phyloP scores from a whole-genome alignment of 1,140 invertebrate species.

The Pseudobourletiella spinata region DNA sequence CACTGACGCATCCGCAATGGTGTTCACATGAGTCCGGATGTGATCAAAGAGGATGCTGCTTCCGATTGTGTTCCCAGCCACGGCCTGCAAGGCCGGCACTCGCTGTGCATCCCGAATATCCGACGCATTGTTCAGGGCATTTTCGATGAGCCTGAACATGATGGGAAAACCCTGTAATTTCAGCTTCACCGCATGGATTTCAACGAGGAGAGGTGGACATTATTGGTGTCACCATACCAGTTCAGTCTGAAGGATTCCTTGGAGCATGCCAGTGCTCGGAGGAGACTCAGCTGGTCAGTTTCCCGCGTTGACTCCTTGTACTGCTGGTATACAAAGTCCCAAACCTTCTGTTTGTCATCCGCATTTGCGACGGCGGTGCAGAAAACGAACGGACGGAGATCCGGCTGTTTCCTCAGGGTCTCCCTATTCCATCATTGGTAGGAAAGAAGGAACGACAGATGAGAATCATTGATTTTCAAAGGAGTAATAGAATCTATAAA shows the following conservation, averaged over 20 bases:
- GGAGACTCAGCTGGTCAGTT: constrained; percentile 7
- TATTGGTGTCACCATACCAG: too few species aligned
- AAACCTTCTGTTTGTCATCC: constrained; percentile 57
- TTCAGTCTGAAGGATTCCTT: constrained; percentile 11
- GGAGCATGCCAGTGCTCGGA: constrained; percentile 21
- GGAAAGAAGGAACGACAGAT: not conserved
- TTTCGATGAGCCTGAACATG: constrained; percentile 21
- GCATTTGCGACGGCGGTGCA: constrained; percentile 67
- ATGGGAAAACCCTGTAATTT: too few species aligned
- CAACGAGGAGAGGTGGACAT: too few species aligned
- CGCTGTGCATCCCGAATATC: constrained; percentile 9
- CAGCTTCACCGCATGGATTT: too few species aligned
- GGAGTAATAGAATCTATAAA: not conserved
- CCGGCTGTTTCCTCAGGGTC: constrained; percentile 24
- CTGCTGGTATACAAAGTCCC: constrained; percentile 60
- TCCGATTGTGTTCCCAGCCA: constrained; percentile 29
- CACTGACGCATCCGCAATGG: too few species aligned
- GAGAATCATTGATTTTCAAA: not conserved
- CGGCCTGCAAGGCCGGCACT: constrained; percentile 16
- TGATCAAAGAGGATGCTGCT: constrained; percentile 15
- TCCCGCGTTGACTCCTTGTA: constrained; percentile 42
- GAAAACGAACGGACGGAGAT: constrained; percentile 48
- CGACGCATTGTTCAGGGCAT: constrained; percentile 17
- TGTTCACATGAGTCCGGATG: constrained; percentile 12
- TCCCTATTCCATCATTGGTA: too few species aligned